Base-by-base conservation (phyloP, 2,797 vertebrate genomes). In the Tragopan temminckii region DNA sequence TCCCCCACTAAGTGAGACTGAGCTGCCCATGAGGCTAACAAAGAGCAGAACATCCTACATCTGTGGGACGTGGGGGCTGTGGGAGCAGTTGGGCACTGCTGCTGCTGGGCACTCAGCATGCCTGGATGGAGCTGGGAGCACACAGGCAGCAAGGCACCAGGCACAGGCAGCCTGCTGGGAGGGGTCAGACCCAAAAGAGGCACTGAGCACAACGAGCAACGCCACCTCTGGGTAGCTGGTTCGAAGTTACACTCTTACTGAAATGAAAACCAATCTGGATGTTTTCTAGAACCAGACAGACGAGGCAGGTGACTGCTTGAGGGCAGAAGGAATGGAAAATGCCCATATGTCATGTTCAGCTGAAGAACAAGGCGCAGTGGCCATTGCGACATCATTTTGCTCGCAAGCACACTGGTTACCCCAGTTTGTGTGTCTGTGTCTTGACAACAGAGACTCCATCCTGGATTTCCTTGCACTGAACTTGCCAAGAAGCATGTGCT, bases 401-500 rank as follows among this genome's bases (percentile, higher is more conserved):
- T 62, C 23, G 4, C 42, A 7, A 5, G 43, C 38, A 25, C 42
- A 55, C 29, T 1, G 1, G 45, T 50, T 19, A 52, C 17, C 63
- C 29, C 0, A 1, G 4, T 7, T 17, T 7, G 29, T 11, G 31
- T 1, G 42, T 7, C 53, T 1, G 1, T 23, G 53, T 15, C 62
- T 64, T 24, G 59, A 91, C 80, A 36, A 8, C 18, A 21, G 5
- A 19, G 2, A 24, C n/a, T 69, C 66, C 66, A 66, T 17, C 53
- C 13, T 0, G 8, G 77, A n/a, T 31, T 64, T 35, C 0, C 0
- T 3, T 9, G 42, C 79, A 13, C 16, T 7, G 33, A 62, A 11
- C 57, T 74, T 6, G 2, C 75, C n/a, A 13, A 36, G 86, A 31
- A 64, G 80, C 36, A 5, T 0, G 14, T 52, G 84, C 40, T 0